A percentile compares a stretch with the other conserved stretches of the same genome.
Evolutionary conservation across 2,888 invertebrate species (phyloP).

Genomic region (Calliphora vomitoria): DNA sequence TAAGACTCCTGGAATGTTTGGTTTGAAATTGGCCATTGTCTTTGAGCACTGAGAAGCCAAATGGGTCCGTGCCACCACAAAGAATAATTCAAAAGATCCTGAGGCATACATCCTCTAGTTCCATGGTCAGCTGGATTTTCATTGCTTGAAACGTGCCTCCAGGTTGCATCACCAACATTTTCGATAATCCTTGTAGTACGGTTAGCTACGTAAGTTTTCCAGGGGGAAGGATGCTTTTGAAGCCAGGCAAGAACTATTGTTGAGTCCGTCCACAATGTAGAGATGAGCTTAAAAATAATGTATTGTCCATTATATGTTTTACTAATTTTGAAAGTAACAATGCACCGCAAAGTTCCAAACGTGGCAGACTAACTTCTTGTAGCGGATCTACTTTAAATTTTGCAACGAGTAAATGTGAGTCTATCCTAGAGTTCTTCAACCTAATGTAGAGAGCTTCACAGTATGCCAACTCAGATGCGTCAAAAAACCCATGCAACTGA

Average conservation of each 20-base stretch:
- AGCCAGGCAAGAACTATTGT: not conserved
- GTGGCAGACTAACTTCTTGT: not conserved
- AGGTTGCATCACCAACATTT: constrained; percentile 19
- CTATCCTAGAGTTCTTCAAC: not conserved
- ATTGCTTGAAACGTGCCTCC: constrained; percentile 56
- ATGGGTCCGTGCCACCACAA: constrained; percentile 41
- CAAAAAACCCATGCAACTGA: not conserved
- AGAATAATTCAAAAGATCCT: no score
- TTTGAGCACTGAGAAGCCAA: constrained; percentile 23
- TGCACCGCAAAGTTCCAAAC: not conserved
- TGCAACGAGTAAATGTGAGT: no score
- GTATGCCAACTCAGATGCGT: no score
- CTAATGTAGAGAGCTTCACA: no score
- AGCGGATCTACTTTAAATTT: not conserved
- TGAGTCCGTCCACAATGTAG: constrained; percentile 28
- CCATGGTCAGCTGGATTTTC: constrained; percentile 64
- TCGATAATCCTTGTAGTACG: constrained; percentile 20
- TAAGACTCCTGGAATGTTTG: no score
- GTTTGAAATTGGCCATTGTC: constrained; percentile 20
- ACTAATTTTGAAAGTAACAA: not conserved
- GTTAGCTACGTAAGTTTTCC: constrained; percentile 67
- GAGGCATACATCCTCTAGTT: constrained; percentile 42
- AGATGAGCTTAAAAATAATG: not conserved
- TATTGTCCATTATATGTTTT: not conserved
- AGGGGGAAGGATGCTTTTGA: constrained; percentile 11